Conservation (phyloP, 1,140 invertebrate species). For the Leptinotarsa texana region DNA sequence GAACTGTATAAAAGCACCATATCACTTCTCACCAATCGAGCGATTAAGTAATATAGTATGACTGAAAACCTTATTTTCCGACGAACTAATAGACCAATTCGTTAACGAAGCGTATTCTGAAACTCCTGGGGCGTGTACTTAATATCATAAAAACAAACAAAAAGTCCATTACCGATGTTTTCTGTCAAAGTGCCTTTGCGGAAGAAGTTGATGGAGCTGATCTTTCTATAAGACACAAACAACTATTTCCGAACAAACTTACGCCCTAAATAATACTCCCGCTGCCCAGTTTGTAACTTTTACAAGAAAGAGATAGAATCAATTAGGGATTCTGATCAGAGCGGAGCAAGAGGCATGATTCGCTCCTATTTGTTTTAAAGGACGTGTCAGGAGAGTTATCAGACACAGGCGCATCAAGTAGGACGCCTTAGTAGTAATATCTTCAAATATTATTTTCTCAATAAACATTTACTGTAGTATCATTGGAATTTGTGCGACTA, state of each 20-base stretch:
- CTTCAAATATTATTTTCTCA: too few species aligned
- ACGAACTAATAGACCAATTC: too few species aligned
- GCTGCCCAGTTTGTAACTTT: not conserved
- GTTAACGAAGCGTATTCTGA: too few species aligned
- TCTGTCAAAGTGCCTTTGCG: not conserved
- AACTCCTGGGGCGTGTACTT: too few species aligned
- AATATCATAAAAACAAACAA: conserved; percentile 4
- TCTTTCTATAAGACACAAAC: not conserved
- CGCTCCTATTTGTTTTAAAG: not conserved
- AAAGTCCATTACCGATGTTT: not conserved
- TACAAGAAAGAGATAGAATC: not conserved
- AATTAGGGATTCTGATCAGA: conserved; percentile 2
- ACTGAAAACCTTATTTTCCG: too few species aligned
- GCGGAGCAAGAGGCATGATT: not conserved
- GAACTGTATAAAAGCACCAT: too few species aligned
- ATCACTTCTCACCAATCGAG: too few species aligned
- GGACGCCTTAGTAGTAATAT: too few species aligned
- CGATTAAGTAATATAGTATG: too few species aligned
- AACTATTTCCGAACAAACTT: conserved; percentile 1
- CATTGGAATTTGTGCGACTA: too few species aligned
- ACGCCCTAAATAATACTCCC: not conserved
- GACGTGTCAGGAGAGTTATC: not conserved
- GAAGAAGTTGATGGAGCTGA: not conserved
- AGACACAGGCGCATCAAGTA: not conserved
- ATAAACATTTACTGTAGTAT: too few species aligned